These are phyloP conservation scores for Synanthedon myopaeformis DNA, from an alignment of 2,888 invertebrate species.

Conservation along the genomic window DNA sequence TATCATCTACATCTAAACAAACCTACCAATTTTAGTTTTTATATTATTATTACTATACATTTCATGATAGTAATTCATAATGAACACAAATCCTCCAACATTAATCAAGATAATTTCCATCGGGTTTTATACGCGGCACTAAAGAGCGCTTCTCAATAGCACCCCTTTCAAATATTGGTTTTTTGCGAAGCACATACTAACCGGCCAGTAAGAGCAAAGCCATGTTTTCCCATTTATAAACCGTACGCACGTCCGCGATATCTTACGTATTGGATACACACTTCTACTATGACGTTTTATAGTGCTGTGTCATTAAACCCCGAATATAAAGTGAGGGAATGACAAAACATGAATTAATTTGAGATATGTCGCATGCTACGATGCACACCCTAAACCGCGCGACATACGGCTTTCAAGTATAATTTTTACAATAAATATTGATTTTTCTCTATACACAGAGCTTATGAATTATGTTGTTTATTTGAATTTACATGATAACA, in stretches of 20 bases:
- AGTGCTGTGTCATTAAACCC: constrained; percentile 61
- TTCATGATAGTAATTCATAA: constrained; percentile 6
- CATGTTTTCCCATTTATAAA: constrained; percentile 60
- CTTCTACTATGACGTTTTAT: constrained; percentile 52
- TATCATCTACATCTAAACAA: not conserved
- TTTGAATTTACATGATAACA: too few relatives aligned
- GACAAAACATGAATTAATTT: constrained; percentile 71
- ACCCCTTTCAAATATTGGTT: constrained; percentile 69
- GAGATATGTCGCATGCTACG: constrained; percentile 64
- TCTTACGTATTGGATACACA: constrained; percentile 42
- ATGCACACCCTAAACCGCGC: constrained; percentile 32
- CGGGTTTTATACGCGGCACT: constrained; percentile 44
- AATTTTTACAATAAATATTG: too few relatives aligned
- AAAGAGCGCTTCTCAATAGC: constrained; percentile 61
- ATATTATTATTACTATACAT: not conserved
- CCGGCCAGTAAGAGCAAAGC: constrained; percentile 65
- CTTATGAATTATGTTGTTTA: too few relatives aligned
- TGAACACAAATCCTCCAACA: constrained; percentile 27
- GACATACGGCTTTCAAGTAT: constrained; percentile 19
- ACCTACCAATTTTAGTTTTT: not conserved
- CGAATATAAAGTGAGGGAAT: constrained; percentile 66
- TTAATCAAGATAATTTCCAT: constrained; percentile 57
- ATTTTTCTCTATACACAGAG: too few relatives aligned
- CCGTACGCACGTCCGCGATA: constrained; percentile 48
- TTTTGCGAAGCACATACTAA: constrained; percentile 38